Conservation (phyloP, 1,140 invertebrate species). For the Ips typographus region DNA sequence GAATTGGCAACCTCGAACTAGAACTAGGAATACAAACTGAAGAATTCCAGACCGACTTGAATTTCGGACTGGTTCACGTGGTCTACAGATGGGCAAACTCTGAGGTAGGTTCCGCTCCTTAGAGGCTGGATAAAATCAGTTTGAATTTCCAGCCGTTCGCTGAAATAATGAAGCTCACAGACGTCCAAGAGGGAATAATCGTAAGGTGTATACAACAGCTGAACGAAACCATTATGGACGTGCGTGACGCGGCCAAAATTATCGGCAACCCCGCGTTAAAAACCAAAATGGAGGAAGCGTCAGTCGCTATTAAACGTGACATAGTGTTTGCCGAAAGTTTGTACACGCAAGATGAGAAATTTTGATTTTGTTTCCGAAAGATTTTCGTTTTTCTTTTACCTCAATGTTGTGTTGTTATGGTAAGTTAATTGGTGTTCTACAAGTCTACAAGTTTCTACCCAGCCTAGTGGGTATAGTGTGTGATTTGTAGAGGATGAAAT, state of each 20-base stretch:
- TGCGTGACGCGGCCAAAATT: conserved; percentile 88
- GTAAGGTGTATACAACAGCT: conserved; percentile 96
- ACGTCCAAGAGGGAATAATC: conserved; percentile 97
- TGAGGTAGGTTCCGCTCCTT: conserved; percentile 58
- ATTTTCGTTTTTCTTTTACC: too few species aligned
- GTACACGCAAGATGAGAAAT: conserved; percentile 68
- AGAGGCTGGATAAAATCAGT: background rate
- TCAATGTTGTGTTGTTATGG: too few species aligned
- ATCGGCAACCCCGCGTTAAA: conserved; percentile 90
- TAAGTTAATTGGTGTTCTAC: too few species aligned
- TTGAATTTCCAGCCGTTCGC: conserved; percentile 72
- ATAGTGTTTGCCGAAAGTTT: conserved; percentile 98
- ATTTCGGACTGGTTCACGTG: conserved; percentile 89
- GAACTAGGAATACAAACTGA: conserved; percentile 57
- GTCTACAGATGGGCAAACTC: conserved; percentile 95
- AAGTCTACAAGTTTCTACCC: too few species aligned
- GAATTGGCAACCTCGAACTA: conserved; percentile 53
- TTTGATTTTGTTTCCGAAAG: background rate
- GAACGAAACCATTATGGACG: conserved; percentile 89
- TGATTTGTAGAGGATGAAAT: too few species aligned
- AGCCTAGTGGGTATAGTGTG: too few species aligned
- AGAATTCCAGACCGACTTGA: conserved; percentile 67
- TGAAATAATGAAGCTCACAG: conserved; percentile 89
- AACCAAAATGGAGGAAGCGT: conserved; percentile 95
- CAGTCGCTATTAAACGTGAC: conserved; percentile 90